Conservation (phyloP, 2,797 vertebrate genomes). For the Babyrousa celebensis region DNA sequence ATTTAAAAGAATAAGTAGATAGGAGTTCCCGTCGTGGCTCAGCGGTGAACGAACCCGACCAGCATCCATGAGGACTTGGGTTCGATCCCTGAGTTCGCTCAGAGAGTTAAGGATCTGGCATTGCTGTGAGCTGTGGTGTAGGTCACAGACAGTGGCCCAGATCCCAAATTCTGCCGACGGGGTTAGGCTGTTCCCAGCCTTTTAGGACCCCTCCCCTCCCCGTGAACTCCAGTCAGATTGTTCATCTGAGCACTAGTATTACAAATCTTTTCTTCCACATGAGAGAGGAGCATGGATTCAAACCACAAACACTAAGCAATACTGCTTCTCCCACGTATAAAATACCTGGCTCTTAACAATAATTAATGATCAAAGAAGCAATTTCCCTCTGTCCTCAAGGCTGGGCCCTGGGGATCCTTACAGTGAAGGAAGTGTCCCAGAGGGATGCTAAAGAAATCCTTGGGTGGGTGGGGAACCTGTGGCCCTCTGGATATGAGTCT, state of each 20-base stretch:
- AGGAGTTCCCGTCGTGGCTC: too few species aligned
- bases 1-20: not conserved
- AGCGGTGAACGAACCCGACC: too few species aligned
- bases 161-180: too few species aligned
- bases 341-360: not conserved
- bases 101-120: too few species aligned
- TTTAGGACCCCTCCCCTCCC: not conserved
- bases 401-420: not conserved
- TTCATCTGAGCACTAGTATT: not conserved
- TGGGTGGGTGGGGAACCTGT: not conserved
- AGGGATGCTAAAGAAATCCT: not conserved
- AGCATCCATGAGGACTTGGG: too few species aligned
- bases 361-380: slow-evolving; percentile 10
- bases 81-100: too few species aligned
- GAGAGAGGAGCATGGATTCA: not conserved
- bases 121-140: too few species aligned
- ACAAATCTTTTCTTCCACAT: not conserved
- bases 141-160: too few species aligned
- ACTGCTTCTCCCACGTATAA: not conserved
- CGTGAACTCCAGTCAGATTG: not conserved
- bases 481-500: not conserved
- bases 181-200: not conserved
- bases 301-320: not conserved
- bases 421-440: not conserved
- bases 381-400: not conserved